A percentile compares a stretch with the other conserved stretches of the same genome.
phyloP scores from a whole-genome alignment of 2,888 invertebrate species.

The Dryobotodes eremita region DNA sequence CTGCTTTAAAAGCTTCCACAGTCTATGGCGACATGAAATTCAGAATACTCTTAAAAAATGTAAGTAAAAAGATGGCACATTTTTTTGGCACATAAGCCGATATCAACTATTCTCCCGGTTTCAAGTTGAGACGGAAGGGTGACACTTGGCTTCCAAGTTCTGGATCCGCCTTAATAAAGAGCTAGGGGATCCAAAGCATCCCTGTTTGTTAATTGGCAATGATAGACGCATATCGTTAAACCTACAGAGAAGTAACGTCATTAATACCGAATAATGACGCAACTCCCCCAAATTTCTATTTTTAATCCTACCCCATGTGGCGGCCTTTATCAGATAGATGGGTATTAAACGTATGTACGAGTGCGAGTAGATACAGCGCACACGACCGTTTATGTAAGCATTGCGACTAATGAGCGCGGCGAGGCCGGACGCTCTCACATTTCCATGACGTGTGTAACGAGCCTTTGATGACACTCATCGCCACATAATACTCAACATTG shows the following conservation, averaged over 20 bases:
- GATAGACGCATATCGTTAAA: background rate
- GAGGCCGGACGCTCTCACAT: conserved; percentile 61
- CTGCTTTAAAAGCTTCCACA: conserved; percentile 20
- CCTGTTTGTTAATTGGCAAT: conserved; percentile 2
- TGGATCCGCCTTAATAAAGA: background rate
- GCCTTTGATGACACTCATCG: conserved; percentile 68
- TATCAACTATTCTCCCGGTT: background rate
- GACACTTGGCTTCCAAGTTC: background rate
- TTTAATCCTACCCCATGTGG: conserved; percentile 16
- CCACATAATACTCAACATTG: conserved; percentile 54
- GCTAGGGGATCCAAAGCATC: background rate
- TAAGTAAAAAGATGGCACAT: background rate
- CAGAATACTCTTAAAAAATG: conserved; percentile 4
- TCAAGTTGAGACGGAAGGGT: background rate
- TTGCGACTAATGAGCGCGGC: conserved; percentile 63
- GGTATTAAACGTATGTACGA: background rate
- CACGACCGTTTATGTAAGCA: conserved; percentile 54
- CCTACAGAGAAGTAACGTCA: conserved; percentile 4
- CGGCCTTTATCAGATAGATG: conserved; percentile 37
- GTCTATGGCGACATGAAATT: conserved; percentile 7
- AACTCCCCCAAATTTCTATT: conserved; percentile 17
- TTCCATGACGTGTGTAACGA: conserved; percentile 70
- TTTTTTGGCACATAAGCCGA: conserved; percentile 8
- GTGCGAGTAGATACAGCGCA: conserved; percentile 35
- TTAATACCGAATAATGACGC: conserved; percentile 19